Evolutionary conservation across 1,140 invertebrate genomes (phyloP).

Genomic region (Lepidurus packardi): DNA sequence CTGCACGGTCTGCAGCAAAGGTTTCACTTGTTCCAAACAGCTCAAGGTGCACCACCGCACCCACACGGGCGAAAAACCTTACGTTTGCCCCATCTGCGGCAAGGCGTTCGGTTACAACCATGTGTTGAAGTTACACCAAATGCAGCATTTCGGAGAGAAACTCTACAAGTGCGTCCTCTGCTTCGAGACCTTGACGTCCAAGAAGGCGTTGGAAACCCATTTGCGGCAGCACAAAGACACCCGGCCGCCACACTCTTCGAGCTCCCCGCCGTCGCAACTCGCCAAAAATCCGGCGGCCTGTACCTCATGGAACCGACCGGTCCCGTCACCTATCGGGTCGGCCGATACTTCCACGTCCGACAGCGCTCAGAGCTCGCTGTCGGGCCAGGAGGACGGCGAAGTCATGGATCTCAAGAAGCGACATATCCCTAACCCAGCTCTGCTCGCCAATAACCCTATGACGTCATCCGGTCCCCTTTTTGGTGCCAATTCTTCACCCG

Average conservation of each 20-base stretch:
- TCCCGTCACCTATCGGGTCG: neutral
- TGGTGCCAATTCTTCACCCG: neutral
- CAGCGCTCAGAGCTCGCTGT: neutral
- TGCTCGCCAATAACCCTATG: neutral
- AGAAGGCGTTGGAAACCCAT: conserved; percentile 81
- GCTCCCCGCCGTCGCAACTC: conserved; percentile 31
- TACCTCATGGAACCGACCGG: neutral
- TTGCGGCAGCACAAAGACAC: conserved; percentile 77
- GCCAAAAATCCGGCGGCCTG: conserved; percentile 2
- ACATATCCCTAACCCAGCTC: neutral
- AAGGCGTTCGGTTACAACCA: conserved; percentile 84
- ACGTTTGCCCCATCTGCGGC: conserved; percentile 67
- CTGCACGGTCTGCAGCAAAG: conserved; percentile 60
- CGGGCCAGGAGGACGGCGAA: neutral
- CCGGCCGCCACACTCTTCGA: conserved; percentile 32
- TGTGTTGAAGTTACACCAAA: conserved; percentile 77
- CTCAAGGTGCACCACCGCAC: conserved; percentile 79
- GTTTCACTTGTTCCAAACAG: conserved; percentile 84
- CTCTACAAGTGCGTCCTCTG: conserved; percentile 87
- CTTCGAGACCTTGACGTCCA: conserved; percentile 78
- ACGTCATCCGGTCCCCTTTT: neutral
- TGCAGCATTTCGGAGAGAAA: conserved; percentile 85
- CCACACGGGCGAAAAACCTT: conserved; percentile 72
- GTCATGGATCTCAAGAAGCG: neutral
- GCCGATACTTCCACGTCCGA: neutral